Evolutionary conservation across 2,113 vertebrate genomes (phyloP).

Genomic region (Thalassarche chlororhynchos): DNA sequence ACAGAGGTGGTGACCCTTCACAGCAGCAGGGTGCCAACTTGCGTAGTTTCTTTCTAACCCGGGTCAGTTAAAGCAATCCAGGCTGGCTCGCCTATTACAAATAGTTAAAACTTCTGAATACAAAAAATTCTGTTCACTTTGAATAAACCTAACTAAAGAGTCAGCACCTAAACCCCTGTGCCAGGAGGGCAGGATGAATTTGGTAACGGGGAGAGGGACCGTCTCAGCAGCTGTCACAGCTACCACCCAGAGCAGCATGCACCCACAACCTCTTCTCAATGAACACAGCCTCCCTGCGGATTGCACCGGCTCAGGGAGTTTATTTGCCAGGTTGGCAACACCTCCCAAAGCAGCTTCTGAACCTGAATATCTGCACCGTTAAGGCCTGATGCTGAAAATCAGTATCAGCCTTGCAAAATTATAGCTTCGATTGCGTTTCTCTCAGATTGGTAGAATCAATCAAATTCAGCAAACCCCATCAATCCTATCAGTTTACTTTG

Average conservation of each 20-base stretch:
- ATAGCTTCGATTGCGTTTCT: neutral
- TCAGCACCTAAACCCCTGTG: neutral
- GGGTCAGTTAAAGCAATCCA: neutral
- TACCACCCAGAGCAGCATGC: rapidly evolving
- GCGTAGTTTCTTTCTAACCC: neutral
- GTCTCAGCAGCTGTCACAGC: neutral
- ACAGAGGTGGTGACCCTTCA: neutral
- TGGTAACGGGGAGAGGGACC: rapidly evolving
- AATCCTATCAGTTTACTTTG: neutral
- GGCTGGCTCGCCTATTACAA: neutral
- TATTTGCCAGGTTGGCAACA: neutral
- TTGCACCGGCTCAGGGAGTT: rapidly evolving
- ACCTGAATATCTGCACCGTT: neutral
- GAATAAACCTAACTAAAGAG: neutral
- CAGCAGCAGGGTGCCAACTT: neutral
- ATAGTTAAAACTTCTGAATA: neutral
- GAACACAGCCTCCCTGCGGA: neutral
- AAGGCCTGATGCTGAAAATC: neutral
- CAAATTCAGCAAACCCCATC: neutral
- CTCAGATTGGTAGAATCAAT: neutral
- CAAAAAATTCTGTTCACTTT: neutral
- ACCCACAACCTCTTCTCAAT: neutral
- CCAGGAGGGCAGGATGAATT: neutral
- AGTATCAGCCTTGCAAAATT: neutral
- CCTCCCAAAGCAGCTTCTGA: neutral